Conservation (phyloP, 2,888 invertebrate species). For the Thecocarcelia acutangulata region DNA sequence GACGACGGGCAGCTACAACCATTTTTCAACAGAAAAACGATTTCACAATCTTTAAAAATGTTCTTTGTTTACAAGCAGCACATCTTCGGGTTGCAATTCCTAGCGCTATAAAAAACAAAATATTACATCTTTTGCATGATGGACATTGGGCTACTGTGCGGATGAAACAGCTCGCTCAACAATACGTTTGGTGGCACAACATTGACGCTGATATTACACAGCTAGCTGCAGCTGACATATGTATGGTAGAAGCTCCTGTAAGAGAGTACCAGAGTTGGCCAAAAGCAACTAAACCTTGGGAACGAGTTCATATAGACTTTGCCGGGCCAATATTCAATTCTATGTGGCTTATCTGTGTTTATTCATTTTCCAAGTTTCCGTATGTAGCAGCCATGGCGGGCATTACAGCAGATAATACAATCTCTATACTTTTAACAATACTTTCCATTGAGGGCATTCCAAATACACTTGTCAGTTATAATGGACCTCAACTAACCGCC, state of each 20-base stretch:
- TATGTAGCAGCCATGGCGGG: not conserved
- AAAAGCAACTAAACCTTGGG: too few species aligned
- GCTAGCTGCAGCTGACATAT: not conserved
- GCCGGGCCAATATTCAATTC: too few species aligned
- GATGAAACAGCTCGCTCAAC: constrained; percentile 19
- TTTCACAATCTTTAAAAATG: not conserved
- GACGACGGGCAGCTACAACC: too few species aligned
- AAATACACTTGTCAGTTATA: not conserved
- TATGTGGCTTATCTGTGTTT: too few species aligned
- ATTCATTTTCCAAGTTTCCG: too few species aligned
- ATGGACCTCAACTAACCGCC: not conserved
- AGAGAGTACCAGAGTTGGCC: too few species aligned
- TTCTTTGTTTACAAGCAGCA: constrained; percentile 6
- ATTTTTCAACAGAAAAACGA: not conserved
- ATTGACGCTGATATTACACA: constrained; percentile 1
- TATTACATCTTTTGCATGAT: too few species aligned
- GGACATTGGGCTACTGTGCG: constrained; percentile 12
- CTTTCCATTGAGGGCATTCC: too few species aligned
- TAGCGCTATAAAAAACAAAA: too few species aligned
- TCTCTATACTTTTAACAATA: not conserved
- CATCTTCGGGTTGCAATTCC: too few species aligned
- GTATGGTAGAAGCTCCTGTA: not conserved
- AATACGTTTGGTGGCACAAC: too few species aligned
- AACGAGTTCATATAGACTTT: too few species aligned
- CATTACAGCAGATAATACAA: not conserved